phyloP scores from a whole-genome alignment of 2,113 vertebrate genomes.

The Albula goreensis region DNA sequence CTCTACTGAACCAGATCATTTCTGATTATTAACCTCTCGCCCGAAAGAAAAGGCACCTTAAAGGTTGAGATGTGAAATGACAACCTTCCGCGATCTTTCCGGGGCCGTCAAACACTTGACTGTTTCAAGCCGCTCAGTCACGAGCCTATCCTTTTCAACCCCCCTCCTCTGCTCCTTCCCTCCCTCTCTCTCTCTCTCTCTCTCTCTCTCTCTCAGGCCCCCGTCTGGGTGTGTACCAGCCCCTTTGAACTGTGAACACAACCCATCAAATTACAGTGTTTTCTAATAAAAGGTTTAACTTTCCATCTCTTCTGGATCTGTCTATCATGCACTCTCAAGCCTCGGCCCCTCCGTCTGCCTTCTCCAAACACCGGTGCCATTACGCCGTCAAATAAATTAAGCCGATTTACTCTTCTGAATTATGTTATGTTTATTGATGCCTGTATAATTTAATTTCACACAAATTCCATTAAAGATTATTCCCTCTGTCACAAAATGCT shows the following conservation, averaged over 20 bases:
- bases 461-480: slow-evolving; percentile 90
- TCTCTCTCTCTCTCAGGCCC: slow-evolving; percentile 3
- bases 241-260: slow-evolving; percentile 68
- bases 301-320: slow-evolving; percentile 76
- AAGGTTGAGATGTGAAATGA: slow-evolving; percentile 69
- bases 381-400: slow-evolving; percentile 82
- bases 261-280: slow-evolving; percentile 84
- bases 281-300: slow-evolving; percentile 84
- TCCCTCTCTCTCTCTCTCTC: slow-evolving; percentile 28
- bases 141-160: slow-evolving; percentile 26
- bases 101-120: slow-evolving; percentile 62
- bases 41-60: slow-evolving; percentile 46
- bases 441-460: slow-evolving; percentile 88
- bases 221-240: slow-evolving; percentile 44
- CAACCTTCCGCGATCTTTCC: slow-evolving; percentile 52
- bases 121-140: slow-evolving; percentile 60
- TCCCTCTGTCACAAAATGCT: slow-evolving; percentile 82
- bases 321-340: slow-evolving; percentile 75
- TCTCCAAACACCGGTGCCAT: slow-evolving; percentile 69
- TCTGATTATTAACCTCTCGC: slow-evolving; percentile 70
- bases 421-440: slow-evolving; percentile 88
- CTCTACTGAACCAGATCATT: slow-evolving; percentile 70
- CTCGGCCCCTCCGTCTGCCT: slow-evolving; percentile 68
- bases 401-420: slow-evolving; percentile 86
- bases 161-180: slow-evolving; percentile 5